These are phyloP conservation scores for Anolis carolinensis DNA, from an alignment of 2,113 vertebrate species.

Conservation along the genomic window DNA sequence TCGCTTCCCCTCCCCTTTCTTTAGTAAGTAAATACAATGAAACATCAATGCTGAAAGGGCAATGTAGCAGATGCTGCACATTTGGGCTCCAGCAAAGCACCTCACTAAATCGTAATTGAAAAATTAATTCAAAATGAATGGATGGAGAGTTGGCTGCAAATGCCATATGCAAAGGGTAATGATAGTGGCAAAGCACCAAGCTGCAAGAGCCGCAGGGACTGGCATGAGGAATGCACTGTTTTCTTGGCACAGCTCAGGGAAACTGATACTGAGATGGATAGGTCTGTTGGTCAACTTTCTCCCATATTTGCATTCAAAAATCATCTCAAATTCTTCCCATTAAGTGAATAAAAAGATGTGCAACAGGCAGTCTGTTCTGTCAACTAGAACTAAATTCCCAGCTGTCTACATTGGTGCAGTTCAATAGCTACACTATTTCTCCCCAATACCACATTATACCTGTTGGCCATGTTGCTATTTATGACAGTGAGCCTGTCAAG, in stretches of 20 bases:
- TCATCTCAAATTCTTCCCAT: background rate
- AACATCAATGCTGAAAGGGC: background rate
- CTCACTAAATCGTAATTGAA: background rate
- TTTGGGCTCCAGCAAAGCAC: background rate
- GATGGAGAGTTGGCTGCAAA: background rate
- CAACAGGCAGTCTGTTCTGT: background rate
- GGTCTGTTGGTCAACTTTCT: background rate
- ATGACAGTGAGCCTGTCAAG: background rate
- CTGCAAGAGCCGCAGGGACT: background rate
- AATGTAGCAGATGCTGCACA: background rate
- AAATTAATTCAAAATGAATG: constrained; percentile 16
- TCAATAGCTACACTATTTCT: background rate
- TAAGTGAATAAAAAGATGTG: background rate
- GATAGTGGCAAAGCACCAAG: background rate
- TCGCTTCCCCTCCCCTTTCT: background rate
- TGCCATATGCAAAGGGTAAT: background rate
- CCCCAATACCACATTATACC: background rate
- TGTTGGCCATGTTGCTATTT: too few species aligned
- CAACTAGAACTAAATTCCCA: background rate
- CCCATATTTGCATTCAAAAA: background rate
- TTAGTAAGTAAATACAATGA: background rate
- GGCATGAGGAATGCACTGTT: background rate
- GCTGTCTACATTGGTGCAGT: background rate
- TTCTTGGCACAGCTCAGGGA: background rate
- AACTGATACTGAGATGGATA: background rate